phyloP scores from a whole-genome alignment of 2,113 vertebrate genomes.

The Odocoileus hemionus region DNA sequence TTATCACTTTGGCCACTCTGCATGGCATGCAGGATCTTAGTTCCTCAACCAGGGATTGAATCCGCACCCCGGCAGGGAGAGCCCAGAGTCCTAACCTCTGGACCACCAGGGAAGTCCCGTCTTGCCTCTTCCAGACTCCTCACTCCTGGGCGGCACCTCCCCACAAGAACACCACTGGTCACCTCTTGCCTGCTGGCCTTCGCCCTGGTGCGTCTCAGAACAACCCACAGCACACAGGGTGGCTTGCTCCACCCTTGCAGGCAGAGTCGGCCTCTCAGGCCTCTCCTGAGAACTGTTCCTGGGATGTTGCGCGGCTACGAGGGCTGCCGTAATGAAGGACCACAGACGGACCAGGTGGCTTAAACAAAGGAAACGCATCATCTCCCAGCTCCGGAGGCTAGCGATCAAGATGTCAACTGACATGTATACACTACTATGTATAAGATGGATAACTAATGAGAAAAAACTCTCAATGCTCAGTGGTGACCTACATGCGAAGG shows the following conservation, averaged over 20 bases:
- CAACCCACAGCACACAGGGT: accelerated
- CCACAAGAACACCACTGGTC: neutral
- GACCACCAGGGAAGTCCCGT: neutral
- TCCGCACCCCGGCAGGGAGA: neutral
- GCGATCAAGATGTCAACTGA: neutral
- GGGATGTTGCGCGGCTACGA: accelerated
- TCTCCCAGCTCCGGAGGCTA: too few species aligned
- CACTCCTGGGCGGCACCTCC: neutral
- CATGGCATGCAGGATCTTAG: neutral
- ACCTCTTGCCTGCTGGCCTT: neutral
- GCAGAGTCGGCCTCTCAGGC: neutral
- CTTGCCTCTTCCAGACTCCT: neutral
- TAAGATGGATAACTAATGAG: neutral
- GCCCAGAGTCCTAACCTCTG: neutral
- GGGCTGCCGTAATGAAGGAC: neutral
- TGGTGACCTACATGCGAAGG: neutral
- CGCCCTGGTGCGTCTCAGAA: neutral
- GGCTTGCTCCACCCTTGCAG: neutral
- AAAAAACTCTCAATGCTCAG: neutral
- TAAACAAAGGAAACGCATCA: neutral
- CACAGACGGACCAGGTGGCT: neutral
- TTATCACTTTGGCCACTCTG: neutral
- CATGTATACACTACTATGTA: neutral
- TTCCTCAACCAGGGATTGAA: neutral
- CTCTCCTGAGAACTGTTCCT: neutral